Evolutionary conservation across 2,888 invertebrate genomes (phyloP).

Genomic region (Rhagium mordax): DNA sequence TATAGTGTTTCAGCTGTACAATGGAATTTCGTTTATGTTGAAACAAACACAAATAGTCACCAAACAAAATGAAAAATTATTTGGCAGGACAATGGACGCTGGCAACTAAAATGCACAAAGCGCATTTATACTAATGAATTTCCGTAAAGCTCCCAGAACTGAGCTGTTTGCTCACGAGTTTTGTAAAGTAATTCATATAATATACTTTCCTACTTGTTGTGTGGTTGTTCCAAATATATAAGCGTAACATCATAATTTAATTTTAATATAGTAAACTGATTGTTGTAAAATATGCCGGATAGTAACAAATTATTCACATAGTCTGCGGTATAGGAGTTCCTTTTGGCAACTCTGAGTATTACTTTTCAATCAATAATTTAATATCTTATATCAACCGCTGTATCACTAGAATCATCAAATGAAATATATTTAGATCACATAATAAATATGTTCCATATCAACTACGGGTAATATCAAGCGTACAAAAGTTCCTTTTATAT

Average conservation of each 20-base stretch:
- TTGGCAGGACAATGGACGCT: not conserved
- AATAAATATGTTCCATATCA: not conserved
- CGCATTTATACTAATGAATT: not conserved
- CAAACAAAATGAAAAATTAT: not conserved
- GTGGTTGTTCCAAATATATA: no score
- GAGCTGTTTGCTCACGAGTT: not conserved
- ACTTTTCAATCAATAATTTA: not conserved
- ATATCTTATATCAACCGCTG: not conserved
- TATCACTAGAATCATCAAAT: not conserved
- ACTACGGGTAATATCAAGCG: not conserved
- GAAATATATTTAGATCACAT: not conserved
- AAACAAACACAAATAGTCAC: not conserved
- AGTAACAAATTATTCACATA: not conserved
- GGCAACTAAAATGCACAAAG: not conserved
- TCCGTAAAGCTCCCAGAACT: not conserved
- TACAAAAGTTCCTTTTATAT: not conserved
- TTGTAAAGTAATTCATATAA: not conserved
- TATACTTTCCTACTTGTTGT: no score
- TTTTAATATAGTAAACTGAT: no score
- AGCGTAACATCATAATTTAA: no score
- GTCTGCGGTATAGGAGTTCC: not conserved
- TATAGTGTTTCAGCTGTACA: not conserved
- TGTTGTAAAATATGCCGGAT: not conserved
- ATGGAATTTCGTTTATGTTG: not conserved
- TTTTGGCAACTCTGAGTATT: not conserved